Evolutionary conservation across 2,113 vertebrate genomes (phyloP).

Genomic region (Mesembrinibis cayennensis): DNA sequence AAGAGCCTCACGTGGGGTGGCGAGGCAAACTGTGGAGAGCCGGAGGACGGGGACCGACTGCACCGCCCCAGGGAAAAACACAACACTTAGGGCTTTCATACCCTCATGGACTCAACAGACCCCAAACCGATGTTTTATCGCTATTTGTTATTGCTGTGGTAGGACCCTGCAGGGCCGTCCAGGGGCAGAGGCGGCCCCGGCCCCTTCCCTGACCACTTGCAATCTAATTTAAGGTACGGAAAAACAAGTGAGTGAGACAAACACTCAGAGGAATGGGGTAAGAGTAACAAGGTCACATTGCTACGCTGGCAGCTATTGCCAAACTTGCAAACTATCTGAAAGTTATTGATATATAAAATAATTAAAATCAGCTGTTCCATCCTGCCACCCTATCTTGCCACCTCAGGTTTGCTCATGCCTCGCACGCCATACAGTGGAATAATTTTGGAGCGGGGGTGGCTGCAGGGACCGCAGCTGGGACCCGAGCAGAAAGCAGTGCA

Average conservation of each 20-base stretch:
- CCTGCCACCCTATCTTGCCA: not conserved
- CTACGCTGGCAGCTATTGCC: constrained; percentile 16
- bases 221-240: constrained; percentile 57
- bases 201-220: not conserved
- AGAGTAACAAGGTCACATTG: constrained; percentile 61
- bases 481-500: rapidly evolving
- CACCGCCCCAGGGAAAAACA: not conserved
- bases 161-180: not conserved
- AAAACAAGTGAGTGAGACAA: constrained; percentile 51
- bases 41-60: not conserved
- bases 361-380: constrained; percentile 57
- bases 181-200: not conserved
- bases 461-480: not conserved
- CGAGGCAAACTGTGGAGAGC: not conserved
- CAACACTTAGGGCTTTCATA: not conserved
- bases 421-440: not conserved
- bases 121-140: not conserved
- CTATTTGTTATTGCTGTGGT: not conserved
- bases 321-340: constrained; percentile 52
- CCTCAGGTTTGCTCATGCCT: not conserved
- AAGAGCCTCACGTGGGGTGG: not conserved
- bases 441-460: not conserved
- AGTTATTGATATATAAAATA: constrained; percentile 65
- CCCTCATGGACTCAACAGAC: not conserved
- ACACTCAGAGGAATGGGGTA: constrained; percentile 41